phyloP scores from a whole-genome alignment of 2,797 vertebrate genomes.

The Cyprinodon diabolis region DNA sequence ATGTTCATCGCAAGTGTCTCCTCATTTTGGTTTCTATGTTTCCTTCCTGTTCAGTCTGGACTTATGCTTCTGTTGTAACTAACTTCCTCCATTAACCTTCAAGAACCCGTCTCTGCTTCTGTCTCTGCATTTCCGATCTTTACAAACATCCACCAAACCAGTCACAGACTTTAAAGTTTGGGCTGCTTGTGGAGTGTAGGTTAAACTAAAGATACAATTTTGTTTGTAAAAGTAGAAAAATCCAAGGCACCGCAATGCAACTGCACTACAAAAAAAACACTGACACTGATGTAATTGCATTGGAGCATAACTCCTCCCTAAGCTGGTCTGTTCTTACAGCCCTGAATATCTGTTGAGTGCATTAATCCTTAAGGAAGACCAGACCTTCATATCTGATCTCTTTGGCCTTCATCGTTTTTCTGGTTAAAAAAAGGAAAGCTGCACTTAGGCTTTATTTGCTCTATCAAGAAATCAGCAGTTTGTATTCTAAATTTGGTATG shows the following conservation, averaged over 20 bases:
- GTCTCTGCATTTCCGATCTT: no score
- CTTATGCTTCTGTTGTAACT: no score
- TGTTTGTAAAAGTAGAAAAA: neutral
- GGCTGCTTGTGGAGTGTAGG: neutral
- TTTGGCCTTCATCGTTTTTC: neutral
- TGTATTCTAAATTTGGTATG: neutral
- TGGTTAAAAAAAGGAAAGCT: neutral
- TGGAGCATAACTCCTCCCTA: neutral
- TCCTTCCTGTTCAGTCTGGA: no score
- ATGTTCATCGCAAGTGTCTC: no score
- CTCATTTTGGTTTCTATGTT: no score
- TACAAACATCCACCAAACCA: no score
- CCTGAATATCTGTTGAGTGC: neutral
- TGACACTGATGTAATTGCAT: neutral
- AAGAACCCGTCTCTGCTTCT: no score
- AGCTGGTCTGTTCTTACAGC: neutral
- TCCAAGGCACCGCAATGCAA: neutral
- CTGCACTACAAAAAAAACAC: neutral
- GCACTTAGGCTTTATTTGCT: neutral
- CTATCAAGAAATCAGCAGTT: neutral
- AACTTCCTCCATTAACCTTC: no score
- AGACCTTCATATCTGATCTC: neutral
- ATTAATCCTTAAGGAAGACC: neutral
- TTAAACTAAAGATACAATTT: conserved; percentile 1
- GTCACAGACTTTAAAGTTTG: neutral